Conservation (phyloP, 2,797 vertebrate species). For the Tragopan temminckii region DNA sequence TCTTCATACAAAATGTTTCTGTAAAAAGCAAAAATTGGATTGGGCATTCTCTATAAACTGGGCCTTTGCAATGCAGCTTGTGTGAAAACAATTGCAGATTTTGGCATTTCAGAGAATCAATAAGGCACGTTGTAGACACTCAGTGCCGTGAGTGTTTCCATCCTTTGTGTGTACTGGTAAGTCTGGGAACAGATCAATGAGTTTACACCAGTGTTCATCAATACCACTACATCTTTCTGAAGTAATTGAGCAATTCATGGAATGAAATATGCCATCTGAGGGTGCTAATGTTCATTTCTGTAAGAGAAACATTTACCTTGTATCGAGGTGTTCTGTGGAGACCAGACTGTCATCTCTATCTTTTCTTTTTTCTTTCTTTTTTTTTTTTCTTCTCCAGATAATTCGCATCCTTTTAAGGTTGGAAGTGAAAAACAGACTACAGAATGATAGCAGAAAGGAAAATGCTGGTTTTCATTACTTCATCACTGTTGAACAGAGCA, state of each 20-base stretch:
- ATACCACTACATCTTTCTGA: conserved; percentile 2
- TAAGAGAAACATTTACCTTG: background rate
- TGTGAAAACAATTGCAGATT: conserved; percentile 31
- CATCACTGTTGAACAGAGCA: background rate
- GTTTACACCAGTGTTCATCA: conserved; percentile 36
- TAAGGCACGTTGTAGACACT: conserved; percentile 4
- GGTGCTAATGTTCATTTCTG: background rate
- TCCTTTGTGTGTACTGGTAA: conserved; percentile 41
- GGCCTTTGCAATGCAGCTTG: background rate
- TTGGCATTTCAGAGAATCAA: conserved; percentile 37
- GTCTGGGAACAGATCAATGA: conserved; percentile 43
- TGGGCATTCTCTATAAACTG: background rate
- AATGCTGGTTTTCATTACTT: conserved; percentile 9
- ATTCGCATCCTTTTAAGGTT: conserved; percentile 29
- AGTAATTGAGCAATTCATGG: conserved; percentile 53
- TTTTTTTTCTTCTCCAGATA: background rate
- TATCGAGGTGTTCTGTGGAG: background rate
- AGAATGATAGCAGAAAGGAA: conserved; percentile 22
- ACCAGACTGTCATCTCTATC: background rate
- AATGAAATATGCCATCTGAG: conserved; percentile 15
- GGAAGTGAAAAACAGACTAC: conserved; percentile 9
- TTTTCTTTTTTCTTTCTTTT: background rate
- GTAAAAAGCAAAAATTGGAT: background rate
- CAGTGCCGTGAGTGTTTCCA: conserved; percentile 17
- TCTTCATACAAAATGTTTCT: conserved; percentile 5